Evolutionary conservation across 2,113 vertebrate genomes (phyloP).

Genomic region (Orientallactaga bullata): DNA sequence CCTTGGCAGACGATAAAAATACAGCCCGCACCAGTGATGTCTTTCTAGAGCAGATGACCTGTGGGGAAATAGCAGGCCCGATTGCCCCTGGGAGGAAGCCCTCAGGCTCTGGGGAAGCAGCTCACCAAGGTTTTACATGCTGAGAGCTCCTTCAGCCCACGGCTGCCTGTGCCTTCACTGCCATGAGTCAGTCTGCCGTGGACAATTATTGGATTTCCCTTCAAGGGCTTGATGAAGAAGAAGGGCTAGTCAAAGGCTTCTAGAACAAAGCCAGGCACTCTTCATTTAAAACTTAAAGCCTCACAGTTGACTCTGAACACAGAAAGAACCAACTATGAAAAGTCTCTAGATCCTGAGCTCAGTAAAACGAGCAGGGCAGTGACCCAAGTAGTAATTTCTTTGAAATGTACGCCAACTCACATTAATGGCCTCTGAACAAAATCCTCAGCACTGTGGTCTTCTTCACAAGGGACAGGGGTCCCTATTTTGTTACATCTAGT

Average conservation of each 20-base stretch:
- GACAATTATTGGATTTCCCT: conserved; percentile 74
- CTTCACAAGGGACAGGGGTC: neutral
- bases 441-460: neutral
- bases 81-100: conserved; percentile 58
- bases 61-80: conserved; percentile 57
- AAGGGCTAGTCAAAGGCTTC: neutral
- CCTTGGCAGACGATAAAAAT: conserved; percentile 71
- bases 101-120: conserved; percentile 44
- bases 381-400: neutral
- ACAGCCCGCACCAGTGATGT: neutral
- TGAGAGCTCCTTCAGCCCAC: conserved; percentile 46
- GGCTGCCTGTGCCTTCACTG: neutral
- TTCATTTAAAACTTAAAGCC: conserved; percentile 48
- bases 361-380: neutral
- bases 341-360: neutral
- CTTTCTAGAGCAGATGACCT: conserved; percentile 38
- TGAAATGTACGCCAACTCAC: neutral
- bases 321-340: conserved; percentile 8
- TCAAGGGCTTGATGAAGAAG: conserved; percentile 27
- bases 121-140: neutral
- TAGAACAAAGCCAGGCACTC: conserved; percentile 47
- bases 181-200: conserved; percentile 64
- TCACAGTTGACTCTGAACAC: conserved; percentile 13
- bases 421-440: neutral
- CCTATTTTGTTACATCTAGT: neutral